These are phyloP conservation scores for Plagodis dolabraria DNA, from an alignment of 2,888 invertebrate genomes.

Conservation along the genomic window DNA sequence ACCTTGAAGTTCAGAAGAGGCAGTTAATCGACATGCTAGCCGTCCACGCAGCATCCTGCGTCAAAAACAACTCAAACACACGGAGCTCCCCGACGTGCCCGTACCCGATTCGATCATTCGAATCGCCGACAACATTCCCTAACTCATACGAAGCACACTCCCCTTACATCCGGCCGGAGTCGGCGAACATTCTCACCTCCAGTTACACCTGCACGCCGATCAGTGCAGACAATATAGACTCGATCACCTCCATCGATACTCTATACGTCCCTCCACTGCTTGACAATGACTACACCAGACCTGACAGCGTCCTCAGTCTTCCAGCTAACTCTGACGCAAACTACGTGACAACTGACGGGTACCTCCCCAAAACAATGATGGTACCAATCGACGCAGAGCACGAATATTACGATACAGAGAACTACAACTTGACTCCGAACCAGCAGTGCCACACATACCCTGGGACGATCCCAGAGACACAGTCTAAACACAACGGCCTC, in stretches of 20 bases:
- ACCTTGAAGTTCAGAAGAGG: constrained; percentile 91
- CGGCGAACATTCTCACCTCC: constrained; percentile 79
- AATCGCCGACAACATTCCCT: constrained; percentile 77
- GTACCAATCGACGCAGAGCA: constrained; percentile 82
- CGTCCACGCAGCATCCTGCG: constrained; percentile 89
- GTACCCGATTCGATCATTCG: constrained; percentile 76
- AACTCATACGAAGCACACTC: constrained; percentile 73
- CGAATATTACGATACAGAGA: constrained; percentile 82
- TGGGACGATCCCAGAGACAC: constrained; percentile 68
- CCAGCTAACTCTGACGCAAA: constrained; percentile 62
- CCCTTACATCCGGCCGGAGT: constrained; percentile 81
- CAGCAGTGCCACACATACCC: constrained; percentile 85
- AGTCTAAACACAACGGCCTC: constrained; percentile 81
- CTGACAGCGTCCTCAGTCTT: constrained; percentile 77
- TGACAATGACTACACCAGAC: constrained; percentile 71
- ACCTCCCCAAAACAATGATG: constrained; percentile 76
- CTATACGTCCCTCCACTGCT: constrained; percentile 69
- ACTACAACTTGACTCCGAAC: constrained; percentile 71
- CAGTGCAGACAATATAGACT: constrained; percentile 72
- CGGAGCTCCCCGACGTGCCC: constrained; percentile 69
- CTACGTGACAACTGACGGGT: constrained; percentile 73
- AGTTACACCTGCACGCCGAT: constrained; percentile 77
- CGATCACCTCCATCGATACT: constrained; percentile 70
- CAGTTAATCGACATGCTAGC: constrained; percentile 92
- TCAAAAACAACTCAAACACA: constrained; percentile 78